phyloP scores from a whole-genome alignment of 2,888 invertebrate species.

The Acleris laterana region DNA sequence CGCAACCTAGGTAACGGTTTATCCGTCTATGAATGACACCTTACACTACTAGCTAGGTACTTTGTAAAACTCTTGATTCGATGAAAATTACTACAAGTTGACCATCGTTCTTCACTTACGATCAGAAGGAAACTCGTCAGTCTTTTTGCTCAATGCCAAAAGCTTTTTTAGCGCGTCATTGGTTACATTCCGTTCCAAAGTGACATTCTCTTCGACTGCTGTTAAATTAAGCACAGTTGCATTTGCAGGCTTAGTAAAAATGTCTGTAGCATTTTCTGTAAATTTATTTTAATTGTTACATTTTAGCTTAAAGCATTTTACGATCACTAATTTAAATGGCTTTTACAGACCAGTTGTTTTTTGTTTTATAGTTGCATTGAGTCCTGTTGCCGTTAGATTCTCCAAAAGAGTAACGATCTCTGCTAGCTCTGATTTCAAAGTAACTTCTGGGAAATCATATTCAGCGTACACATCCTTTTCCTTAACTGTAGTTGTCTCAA shows the following conservation, averaged over 20 bases:
- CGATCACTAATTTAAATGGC: neutral
- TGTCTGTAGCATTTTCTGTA: conserved; percentile 17
- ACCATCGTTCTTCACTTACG: conserved; percentile 59
- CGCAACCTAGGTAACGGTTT: too few species aligned
- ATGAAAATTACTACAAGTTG: neutral
- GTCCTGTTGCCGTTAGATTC: conserved; percentile 4
- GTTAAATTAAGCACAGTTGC: neutral
- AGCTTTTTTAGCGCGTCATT: conserved; percentile 21
- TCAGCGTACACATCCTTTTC: conserved; percentile 57
- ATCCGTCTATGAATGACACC: too few species aligned
- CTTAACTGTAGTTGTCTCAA: conserved; percentile 44
- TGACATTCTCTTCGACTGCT: neutral
- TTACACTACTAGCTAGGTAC: too few species aligned
- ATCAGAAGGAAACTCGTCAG: conserved; percentile 65
- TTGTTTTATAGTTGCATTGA: neutral
- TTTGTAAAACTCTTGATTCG: neutral
- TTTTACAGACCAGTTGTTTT: conserved; percentile 19
- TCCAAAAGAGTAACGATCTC: conserved; percentile 15
- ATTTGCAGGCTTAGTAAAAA: neutral
- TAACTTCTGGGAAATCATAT: conserved; percentile 50
- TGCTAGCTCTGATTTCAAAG: conserved; percentile 43
- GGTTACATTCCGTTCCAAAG: conserved; percentile 1
- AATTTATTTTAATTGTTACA: neutral
- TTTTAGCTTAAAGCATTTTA: neutral
- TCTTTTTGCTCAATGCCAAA: conserved; percentile 33